Conservation (phyloP, 2,888 invertebrate genomes). For the Eilema caniola region DNA sequence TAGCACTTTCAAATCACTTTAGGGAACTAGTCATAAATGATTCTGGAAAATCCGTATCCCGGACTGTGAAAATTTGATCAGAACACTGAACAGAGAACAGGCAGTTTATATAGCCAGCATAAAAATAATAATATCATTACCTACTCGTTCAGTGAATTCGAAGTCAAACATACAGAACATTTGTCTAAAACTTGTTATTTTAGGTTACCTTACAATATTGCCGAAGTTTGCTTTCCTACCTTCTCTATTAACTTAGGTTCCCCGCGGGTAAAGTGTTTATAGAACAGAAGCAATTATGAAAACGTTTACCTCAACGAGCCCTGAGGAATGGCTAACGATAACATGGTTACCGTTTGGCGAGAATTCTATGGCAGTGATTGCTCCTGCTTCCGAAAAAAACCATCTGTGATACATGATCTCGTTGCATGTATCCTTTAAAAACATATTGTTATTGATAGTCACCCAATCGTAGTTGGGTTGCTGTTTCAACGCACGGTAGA, state of each 20-base stretch:
- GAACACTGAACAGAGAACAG: too few species aligned
- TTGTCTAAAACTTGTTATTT: constrained; percentile 27
- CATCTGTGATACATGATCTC: constrained; percentile 67
- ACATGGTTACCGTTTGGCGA: constrained; percentile 76
- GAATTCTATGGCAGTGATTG: constrained; percentile 73
- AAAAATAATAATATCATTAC: background rate
- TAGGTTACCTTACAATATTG: constrained; percentile 18
- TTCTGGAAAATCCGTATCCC: too few species aligned
- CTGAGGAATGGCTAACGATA: constrained; percentile 80
- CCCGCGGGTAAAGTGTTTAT: constrained; percentile 19
- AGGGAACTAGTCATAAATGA: too few species aligned
- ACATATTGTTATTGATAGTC: constrained; percentile 62
- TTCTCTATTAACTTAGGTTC: constrained; percentile 26
- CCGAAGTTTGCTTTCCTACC: constrained; percentile 23
- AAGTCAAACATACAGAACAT: background rate
- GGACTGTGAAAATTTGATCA: background rate
- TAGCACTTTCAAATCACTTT: too few species aligned
- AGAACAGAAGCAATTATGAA: constrained; percentile 33
- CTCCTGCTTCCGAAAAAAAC: constrained; percentile 70
- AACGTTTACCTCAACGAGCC: constrained; percentile 81
- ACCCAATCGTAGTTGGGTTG: constrained; percentile 60
- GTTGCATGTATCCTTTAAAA: constrained; percentile 66
- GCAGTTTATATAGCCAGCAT: background rate
- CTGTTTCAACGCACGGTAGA: constrained; percentile 54
- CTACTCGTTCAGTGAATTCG: background rate